These are phyloP conservation scores for Pogona vitticeps DNA, from an alignment of 2,113 vertebrate species.

Conservation along the genomic window DNA sequence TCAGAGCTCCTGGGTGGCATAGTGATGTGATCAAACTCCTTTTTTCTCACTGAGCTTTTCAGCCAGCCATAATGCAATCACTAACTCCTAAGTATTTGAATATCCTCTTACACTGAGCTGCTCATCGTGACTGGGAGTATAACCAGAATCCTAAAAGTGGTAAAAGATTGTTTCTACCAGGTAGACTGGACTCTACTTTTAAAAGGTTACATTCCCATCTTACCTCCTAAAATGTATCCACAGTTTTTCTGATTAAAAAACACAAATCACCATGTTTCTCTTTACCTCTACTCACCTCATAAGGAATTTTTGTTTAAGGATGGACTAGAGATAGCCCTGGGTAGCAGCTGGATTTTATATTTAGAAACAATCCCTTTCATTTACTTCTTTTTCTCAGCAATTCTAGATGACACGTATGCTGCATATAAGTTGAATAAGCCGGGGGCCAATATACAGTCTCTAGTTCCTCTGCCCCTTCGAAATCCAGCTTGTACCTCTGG, in stretches of 20 bases:
- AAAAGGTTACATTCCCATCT: not conserved
- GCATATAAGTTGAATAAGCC: too few species aligned
- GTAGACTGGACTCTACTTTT: not conserved
- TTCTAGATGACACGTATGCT: not conserved
- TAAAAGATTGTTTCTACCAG: not conserved
- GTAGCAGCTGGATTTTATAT: slow-evolving; percentile 3
- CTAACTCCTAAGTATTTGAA: not conserved
- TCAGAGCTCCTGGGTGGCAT: too few species aligned
- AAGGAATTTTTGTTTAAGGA: not conserved
- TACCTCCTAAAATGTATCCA: not conserved
- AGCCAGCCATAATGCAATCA: not conserved
- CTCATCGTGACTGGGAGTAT: not conserved
- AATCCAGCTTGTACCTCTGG: too few species aligned
- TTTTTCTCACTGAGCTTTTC: too few species aligned
- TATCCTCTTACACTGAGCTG: not conserved
- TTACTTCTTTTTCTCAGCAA: not conserved
- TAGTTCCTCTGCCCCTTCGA: too few species aligned
- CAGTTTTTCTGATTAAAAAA: not conserved
- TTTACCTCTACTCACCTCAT: not conserved
- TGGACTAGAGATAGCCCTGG: not conserved
- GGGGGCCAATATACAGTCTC: too few species aligned
- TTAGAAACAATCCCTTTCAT: not conserved
- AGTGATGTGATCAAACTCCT: too few species aligned
- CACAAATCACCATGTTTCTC: not conserved
- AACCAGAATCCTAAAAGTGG: not conserved